phyloP scores from a whole-genome alignment of 2,888 invertebrate species.

The Drosophila monieri region DNA sequence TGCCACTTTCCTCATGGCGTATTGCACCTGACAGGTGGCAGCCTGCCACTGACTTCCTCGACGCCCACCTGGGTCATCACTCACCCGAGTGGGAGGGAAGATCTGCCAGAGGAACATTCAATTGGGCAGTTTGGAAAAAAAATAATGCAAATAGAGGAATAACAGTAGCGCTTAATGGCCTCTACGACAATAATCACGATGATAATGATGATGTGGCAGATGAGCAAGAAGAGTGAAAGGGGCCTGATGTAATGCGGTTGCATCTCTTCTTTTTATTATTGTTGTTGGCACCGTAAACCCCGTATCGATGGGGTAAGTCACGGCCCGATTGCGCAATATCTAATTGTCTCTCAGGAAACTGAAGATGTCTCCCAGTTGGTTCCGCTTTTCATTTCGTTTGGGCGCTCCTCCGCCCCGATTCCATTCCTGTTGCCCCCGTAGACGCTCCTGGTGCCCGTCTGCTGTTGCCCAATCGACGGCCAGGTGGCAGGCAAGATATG shows the following conservation, averaged over 20 bases:
- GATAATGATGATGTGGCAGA: neutral
- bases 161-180: constrained; percentile 14
- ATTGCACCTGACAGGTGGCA: neutral
- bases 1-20: neutral
- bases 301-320: constrained; percentile 47
- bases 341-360: constrained; percentile 67
- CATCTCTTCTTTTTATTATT: constrained; percentile 47
- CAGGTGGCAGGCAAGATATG: constrained; percentile 38
- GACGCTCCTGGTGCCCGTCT: constrained; percentile 2
- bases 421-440: neutral
- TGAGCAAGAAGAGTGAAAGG: constrained; percentile 37
- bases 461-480: constrained; percentile 27
- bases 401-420: constrained; percentile 4
- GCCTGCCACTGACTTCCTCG: constrained; percentile 32
- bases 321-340: constrained; percentile 60
- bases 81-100: constrained; percentile 10
- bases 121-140: constrained; percentile 25
- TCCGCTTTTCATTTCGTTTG: constrained; percentile 42
- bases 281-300: constrained; percentile 10
- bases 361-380: constrained; percentile 42
- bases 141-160: constrained; percentile 17
- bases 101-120: constrained; percentile 28
- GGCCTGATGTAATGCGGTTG: constrained; percentile 64
- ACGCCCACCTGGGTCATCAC: constrained; percentile 44
- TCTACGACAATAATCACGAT: neutral